A percentile compares a stretch with the other conserved stretches of the same genome.
These are phyloP conservation scores for Osmerus mordax DNA, from an alignment of 2,113 vertebrate species.

Conservation along the genomic window DNA sequence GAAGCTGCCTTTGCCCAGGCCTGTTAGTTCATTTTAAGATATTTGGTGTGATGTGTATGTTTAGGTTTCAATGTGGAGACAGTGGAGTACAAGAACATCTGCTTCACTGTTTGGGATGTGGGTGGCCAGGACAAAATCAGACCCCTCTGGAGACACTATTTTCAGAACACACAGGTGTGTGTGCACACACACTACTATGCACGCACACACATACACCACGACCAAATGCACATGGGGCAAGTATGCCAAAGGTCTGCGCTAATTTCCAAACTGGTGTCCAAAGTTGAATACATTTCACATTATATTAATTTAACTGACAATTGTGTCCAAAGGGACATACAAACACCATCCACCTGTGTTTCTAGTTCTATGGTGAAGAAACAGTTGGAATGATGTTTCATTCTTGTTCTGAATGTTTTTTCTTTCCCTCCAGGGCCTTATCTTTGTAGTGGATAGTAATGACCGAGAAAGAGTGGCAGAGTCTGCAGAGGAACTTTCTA, in stretches of 20 bases:
- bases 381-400: not conserved
- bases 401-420: not conserved
- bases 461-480: slow-evolving; percentile 87
- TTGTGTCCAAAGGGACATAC: too few relatives aligned
- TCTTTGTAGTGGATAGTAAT: slow-evolving; percentile 95
- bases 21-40: not conserved
- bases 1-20: too few relatives aligned
- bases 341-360: too few relatives aligned
- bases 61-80: slow-evolving; percentile 94
- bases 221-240: not conserved
- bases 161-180: slow-evolving; percentile 90
- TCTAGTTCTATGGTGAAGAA: not conserved
- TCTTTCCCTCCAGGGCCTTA: slow-evolving; percentile 76
- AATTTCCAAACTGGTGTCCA: too few relatives aligned
- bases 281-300: too few relatives aligned
- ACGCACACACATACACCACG: not conserved
- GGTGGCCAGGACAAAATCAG: slow-evolving; percentile 95
- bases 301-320: too few relatives aligned
- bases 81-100: slow-evolving; percentile 92
- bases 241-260: not conserved
- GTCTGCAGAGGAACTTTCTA: slow-evolving; percentile 84
- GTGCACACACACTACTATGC: not conserved
- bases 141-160: slow-evolving; percentile 93
- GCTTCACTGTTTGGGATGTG: slow-evolving; percentile 95
- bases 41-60: not conserved